These are phyloP conservation scores for Gortyna flavago DNA, from an alignment of 2,888 invertebrate genomes.

Conservation along the genomic window DNA sequence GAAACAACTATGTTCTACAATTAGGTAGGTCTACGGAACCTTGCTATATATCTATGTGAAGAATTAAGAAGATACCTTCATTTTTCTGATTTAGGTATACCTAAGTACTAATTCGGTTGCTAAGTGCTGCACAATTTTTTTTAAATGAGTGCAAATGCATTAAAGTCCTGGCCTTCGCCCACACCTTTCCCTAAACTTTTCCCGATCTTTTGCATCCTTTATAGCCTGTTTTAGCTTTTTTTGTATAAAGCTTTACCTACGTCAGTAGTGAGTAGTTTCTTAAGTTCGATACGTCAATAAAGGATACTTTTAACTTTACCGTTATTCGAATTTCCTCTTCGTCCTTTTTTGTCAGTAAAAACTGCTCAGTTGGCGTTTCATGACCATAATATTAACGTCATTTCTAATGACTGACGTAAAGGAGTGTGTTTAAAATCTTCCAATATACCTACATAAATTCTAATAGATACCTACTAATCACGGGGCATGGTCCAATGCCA, in stretches of 20 bases:
- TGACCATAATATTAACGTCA: constrained; percentile 33
- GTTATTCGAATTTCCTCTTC: constrained; percentile 51
- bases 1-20: too few relatives aligned
- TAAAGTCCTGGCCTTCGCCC: neutral
- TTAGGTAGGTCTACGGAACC: neutral
- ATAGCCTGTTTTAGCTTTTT: constrained; percentile 5
- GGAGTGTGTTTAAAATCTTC: neutral
- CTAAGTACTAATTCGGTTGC: too few relatives aligned
- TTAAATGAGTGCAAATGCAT: neutral
- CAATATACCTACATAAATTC: constrained; percentile 3
- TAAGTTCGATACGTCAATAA: neutral
- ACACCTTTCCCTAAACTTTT: neutral
- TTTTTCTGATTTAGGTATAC: neutral
- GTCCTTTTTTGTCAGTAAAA: constrained; percentile 25
- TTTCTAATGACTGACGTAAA: constrained; percentile 16
- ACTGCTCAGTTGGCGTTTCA: neutral
- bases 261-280: constrained; percentile 17
- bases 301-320: neutral
- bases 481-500: constrained; percentile 11
- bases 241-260: constrained; percentile 8
- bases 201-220: constrained; percentile 18
- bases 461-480: neutral
- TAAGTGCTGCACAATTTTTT: too few relatives aligned
- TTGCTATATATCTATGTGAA: neutral
- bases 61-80: neutral